Base-by-base conservation (phyloP, 2,888 invertebrate genomes). In the Volucella inflata region DNA sequence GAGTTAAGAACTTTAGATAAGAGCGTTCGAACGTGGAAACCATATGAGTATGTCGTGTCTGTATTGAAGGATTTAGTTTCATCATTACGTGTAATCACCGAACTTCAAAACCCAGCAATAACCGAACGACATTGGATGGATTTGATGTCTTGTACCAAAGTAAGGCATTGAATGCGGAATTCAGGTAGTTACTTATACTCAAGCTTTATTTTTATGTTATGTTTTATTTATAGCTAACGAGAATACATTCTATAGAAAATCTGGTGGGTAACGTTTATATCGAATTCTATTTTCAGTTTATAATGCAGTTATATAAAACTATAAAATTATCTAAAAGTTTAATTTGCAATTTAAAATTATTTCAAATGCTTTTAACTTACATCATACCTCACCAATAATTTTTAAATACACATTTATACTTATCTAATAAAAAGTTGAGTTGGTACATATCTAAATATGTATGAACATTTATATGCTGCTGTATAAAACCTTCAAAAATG, bases 91-190 rank as follows among this genome's bases (percentile, higher is more conserved):
- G 98, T 98, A 10, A 97, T 99, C 21, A 97, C 97, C 17, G 98
- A 98, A 91, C 93, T 99, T 38, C 98, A 98, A 92, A 99, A 98
- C 93, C 97, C 98, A 12, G 97, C 98, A 8, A 98, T 99, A 89
- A 95, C 97, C 88, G 97, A 98, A 87, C 94, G 98, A 72, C 99
- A 99, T 93, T 99, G 99, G 99, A 94, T 96, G 87, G 97, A 98
- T 91, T 93, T 99, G 60, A 98, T 98, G 97, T 95, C 95, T 91
- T 96, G 97, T 64, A 98, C 98, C 2, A 96, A 97, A 94, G 97
- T 96, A 92, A 70, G 77, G 71, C 60, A 40, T 14, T 64, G 44
- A 55, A 55, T 65, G 14, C 53, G 67, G 11, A n/a, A 74, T 59
- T 83, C 50, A 30, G 30, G 38, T 36, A 48, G 48, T 9, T 44